These are phyloP conservation scores for Anguilla pacifica DNA, from an alignment of 2,797 vertebrate genomes.

Conservation along the genomic window DNA sequence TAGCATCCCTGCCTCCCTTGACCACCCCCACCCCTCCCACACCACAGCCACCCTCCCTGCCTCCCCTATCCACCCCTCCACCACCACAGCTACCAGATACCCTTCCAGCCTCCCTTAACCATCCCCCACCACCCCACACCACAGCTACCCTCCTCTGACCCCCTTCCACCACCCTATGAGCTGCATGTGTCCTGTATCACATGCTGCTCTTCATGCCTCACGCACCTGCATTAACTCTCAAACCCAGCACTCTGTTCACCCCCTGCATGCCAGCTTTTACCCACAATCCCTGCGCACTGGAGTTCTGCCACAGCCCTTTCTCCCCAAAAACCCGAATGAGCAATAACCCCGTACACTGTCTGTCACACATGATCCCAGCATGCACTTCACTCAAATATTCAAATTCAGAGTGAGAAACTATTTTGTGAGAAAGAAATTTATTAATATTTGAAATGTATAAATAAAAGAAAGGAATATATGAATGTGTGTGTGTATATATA, in stretches of 20 bases:
- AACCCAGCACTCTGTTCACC: not conserved
- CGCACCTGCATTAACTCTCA: not conserved
- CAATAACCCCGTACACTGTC: not conserved
- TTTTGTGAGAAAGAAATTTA: not conserved
- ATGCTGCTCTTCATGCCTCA: not conserved
- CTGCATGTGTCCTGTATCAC: not conserved
- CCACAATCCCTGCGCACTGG: not conserved
- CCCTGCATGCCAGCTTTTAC: not conserved
- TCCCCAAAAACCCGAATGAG: not conserved
- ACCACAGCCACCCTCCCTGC: not conserved
- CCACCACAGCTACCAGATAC: not conserved
- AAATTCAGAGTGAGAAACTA: not conserved
- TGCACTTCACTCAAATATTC: constrained; percentile 56
- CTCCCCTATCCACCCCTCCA: not conserved
- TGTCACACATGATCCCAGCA: not conserved
- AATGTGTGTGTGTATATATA: not conserved
- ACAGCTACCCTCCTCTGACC: not conserved
- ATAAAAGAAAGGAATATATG: not conserved
- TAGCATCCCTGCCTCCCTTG: too few relatives aligned
- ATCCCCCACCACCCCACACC: too few relatives aligned
- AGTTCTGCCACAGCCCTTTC: not conserved
- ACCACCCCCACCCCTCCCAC: not conserved
- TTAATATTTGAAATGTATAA: too few relatives aligned
- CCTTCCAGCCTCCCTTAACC: not conserved
- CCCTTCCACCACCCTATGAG: not conserved